phyloP scores from a whole-genome alignment of 2,797 vertebrate genomes.

The Poecilia gillii region DNA sequence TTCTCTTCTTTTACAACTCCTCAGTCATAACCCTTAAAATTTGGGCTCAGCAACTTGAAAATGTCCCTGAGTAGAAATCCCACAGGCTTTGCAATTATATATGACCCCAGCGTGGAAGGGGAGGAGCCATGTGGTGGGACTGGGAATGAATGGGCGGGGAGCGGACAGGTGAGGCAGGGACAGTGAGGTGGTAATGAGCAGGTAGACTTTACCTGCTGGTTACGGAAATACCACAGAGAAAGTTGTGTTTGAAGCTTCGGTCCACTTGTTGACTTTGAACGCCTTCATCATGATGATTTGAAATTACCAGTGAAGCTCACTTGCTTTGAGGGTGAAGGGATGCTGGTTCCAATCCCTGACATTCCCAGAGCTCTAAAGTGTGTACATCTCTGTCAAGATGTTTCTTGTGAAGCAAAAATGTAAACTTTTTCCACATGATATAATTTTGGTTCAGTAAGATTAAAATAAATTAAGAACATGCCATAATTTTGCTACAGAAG shows the following conservation, averaged over 20 bases:
- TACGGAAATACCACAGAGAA: slow-evolving; percentile 42
- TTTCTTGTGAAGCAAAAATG: not conserved
- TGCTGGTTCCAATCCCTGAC: slow-evolving; percentile 26
- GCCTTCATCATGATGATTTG: slow-evolving; percentile 45
- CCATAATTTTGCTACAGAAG: not conserved
- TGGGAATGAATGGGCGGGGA: slow-evolving; percentile 46
- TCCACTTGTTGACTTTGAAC: not conserved
- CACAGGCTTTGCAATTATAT: slow-evolving; percentile 58
- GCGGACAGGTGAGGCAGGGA: slow-evolving; percentile 59
- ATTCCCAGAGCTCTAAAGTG: not conserved
- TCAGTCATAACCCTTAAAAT: slow-evolving; percentile 41
- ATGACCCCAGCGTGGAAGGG: slow-evolving; percentile 50
- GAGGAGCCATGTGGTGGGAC: slow-evolving; percentile 52
- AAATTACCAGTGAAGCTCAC: slow-evolving; percentile 11
- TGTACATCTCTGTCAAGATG: not conserved
- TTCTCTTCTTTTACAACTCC: slow-evolving; percentile 29
- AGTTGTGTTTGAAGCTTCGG: slow-evolving; percentile 35
- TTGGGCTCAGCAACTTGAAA: slow-evolving; percentile 24
- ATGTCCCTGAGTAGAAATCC: slow-evolving; percentile 53
- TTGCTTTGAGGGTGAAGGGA: slow-evolving; percentile 30
- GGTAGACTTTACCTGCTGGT: slow-evolving; percentile 55
- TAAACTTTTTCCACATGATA: not conserved
- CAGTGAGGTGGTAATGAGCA: slow-evolving; percentile 52
- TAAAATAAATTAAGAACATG: not conserved
- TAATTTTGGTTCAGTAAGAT: not conserved